Evolutionary conservation across 2,888 invertebrate species (phyloP).

Genomic region (Embidobia sp.): DNA sequence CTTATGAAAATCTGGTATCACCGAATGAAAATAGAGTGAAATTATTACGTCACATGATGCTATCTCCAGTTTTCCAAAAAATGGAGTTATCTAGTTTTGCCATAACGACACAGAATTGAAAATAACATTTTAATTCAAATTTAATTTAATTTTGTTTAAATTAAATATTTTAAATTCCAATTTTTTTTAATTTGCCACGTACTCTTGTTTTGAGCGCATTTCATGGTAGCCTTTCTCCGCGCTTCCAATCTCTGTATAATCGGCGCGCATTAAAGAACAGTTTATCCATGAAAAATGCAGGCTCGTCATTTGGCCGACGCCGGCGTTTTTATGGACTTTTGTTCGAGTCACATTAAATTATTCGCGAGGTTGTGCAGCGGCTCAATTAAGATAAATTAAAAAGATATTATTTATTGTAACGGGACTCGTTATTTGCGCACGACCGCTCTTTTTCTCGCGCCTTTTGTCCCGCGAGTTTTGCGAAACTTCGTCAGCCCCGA

Average conservation of each 20-base stretch:
- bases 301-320: neutral
- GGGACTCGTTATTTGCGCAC: slow-evolving; percentile 18
- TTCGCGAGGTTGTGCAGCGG: slow-evolving; percentile 1
- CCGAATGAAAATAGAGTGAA: too few species aligned
- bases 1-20: too few species aligned
- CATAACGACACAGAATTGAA: too few species aligned
- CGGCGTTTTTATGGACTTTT: slow-evolving; percentile 17
- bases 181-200: too few species aligned
- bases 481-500: neutral
- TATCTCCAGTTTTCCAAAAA: too few species aligned
- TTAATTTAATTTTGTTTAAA: too few species aligned
- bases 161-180: too few species aligned
- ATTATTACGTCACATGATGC: too few species aligned
- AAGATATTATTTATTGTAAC: slow-evolving; percentile 44
- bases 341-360: slow-evolving; percentile 17
- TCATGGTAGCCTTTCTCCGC: too few species aligned
- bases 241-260: neutral
- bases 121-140: too few species aligned
- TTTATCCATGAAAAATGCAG: slow-evolving; percentile 28
- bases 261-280: neutral
- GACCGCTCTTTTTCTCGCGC: neutral
- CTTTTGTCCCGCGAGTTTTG: slow-evolving; percentile 13
- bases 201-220: too few species aligned
- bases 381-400: slow-evolving; percentile 46
- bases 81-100: too few species aligned